Percentiles rank a stretch among this genome's conserved stretches.
Evolutionary conservation across 2,113 vertebrate genomes (phyloP).

Genomic region (Tapirus terrestris): DNA sequence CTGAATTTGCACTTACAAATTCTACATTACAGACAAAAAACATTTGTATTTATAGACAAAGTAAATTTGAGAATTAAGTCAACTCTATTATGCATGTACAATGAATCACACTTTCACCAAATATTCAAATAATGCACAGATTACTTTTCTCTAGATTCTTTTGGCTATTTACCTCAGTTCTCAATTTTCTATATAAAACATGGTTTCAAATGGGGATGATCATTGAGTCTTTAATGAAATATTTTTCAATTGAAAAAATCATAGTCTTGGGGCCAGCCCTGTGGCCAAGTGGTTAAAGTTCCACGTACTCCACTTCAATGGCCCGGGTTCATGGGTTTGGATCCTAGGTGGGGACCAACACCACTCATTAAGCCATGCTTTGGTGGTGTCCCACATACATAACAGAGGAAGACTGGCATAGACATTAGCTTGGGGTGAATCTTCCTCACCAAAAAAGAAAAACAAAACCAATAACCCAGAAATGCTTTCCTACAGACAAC

Average conservation of each 20-base stretch:
- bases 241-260: background rate
- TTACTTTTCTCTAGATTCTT: constrained; percentile 21
- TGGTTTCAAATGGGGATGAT: background rate
- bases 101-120: background rate
- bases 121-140: background rate
- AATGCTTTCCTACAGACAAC: background rate
- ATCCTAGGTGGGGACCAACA: too few species aligned
- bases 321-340: too few species aligned
- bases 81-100: background rate
- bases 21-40: background rate
- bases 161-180: background rate
- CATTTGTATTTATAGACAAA: background rate
- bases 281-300: too few species aligned
- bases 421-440: too few species aligned
- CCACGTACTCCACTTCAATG: too few species aligned
- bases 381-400: too few species aligned
- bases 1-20: background rate
- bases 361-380: too few species aligned
- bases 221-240: background rate
- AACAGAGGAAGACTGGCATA: too few species aligned
- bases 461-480: background rate
- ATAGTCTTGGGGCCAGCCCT: background rate
- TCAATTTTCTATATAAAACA: constrained; percentile 20
- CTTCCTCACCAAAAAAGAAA: too few species aligned
- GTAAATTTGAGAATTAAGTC: constrained; percentile 8